Evolutionary conservation across 2,797 vertebrate species (phyloP).

Genomic region (Catostomus latipinnis): DNA sequence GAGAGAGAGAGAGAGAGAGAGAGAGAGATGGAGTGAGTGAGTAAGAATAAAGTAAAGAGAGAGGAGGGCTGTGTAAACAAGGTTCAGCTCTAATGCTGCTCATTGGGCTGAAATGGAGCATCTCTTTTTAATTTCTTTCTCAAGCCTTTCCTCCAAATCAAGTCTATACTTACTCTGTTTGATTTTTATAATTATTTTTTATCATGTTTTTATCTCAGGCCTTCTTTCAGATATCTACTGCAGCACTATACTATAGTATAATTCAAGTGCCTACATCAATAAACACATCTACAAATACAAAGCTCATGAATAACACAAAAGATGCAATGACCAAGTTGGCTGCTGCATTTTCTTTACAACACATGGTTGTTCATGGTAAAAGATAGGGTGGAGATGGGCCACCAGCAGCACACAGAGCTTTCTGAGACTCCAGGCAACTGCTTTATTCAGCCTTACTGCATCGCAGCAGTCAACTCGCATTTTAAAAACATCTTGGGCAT

Average conservation of each 20-base stretch:
- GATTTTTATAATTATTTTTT: too few relatives aligned
- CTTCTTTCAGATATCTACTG: background rate
- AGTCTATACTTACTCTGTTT: constrained; percentile 16
- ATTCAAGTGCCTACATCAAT: constrained; percentile 14
- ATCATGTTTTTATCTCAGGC: too few relatives aligned
- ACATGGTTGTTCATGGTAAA: constrained; percentile 6
- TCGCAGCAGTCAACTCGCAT: constrained; percentile 25
- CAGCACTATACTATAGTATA: constrained; percentile 14
- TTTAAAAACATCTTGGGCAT: constrained; percentile 39
- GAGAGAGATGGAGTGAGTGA: constrained; percentile 27
- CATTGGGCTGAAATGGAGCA: constrained; percentile 47
- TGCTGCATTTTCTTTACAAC: constrained; percentile 24
- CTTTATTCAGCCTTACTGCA: constrained; percentile 55
- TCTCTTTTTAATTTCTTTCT: constrained; percentile 7
- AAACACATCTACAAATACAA: constrained; percentile 51
- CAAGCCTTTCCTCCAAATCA: background rate
- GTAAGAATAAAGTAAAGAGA: background rate
- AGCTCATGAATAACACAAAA: constrained; percentile 51
- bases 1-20: constrained; percentile 37
- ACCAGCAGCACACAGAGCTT: constrained; percentile 6
- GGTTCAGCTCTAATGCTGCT: constrained; percentile 53
- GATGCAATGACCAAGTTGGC: constrained; percentile 16
- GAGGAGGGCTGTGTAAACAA: constrained; percentile 36
- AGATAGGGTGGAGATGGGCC: constrained; percentile 17
- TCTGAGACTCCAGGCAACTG: constrained; percentile 46